A percentile compares a stretch with the other conserved stretches of the same genome.
phyloP scores from a whole-genome alignment of 2,113 vertebrate species.

The Balaenoptera acutorostrata region DNA sequence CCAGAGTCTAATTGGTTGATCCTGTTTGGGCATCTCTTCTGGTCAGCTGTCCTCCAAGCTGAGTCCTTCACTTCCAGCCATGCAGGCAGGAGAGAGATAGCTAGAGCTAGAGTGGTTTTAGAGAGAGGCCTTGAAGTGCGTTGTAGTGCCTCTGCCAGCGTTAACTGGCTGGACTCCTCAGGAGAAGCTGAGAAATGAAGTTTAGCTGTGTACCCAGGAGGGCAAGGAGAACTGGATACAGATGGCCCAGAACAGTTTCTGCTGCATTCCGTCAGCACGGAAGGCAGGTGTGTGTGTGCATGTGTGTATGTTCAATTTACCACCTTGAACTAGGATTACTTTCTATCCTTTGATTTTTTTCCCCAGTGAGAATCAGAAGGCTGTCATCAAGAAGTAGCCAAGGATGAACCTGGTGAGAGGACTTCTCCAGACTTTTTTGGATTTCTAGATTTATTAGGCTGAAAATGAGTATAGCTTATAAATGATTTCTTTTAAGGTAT shows the following conservation, averaged over 20 bases:
- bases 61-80: background rate
- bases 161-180: background rate
- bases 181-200: background rate
- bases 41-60: background rate
- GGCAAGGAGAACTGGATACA: background rate
- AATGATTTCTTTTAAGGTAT: background rate
- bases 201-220: background rate
- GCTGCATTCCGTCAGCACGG: background rate
- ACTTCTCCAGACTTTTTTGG: background rate
- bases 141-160: background rate
- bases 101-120: background rate
- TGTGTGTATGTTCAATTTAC: background rate
- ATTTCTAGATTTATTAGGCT: background rate
- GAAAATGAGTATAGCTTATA: background rate
- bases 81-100: background rate
- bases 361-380: background rate
- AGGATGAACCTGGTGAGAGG: background rate
- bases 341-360: background rate
- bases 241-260: background rate
- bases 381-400: background rate
- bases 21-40: background rate
- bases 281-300: background rate
- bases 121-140: background rate
- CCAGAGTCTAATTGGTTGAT: background rate
- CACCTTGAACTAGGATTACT: background rate